Evolutionary conservation across 2,113 vertebrate species (phyloP), one percentile per base, ranked within the genome.

Genomic region (Marmota monax): DNA sequence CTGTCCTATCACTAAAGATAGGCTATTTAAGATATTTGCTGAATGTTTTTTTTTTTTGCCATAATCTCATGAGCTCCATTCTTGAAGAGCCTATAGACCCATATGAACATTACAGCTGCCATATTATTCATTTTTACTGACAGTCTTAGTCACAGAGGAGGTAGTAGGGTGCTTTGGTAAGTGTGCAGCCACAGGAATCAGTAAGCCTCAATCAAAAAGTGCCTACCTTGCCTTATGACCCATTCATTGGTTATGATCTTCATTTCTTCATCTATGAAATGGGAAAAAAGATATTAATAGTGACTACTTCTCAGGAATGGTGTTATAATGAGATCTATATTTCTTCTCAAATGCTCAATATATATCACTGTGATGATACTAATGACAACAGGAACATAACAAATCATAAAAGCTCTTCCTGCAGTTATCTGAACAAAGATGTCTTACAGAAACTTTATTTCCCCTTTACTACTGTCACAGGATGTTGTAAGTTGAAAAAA

Each of bases 191-290:
- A 37, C 27, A 74, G 37, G 27, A 87, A 80, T 51, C 7, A 18
- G 2, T 72, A 32, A 74, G 32, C 29, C 10, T n/a, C 27, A 79
- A 34, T n/a, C 48, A 29, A 45, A 84, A 87, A 56, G 27, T 25
- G 6, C 11, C 42, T 65, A 20, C 16, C 27, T 32, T 22, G 42
- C 7, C 83, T 83, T 90, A 16, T 84, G 34, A 74, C 32, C 48
- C 56, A 48, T 14, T 14, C 69, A 4, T 72, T 72, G 0, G 3
- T 77, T 80, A 48, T 34, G 25, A 51, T 42, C 16, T 70, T 51
- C 7, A 87, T 85, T 94, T 94, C 22, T 90, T 73, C 34, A 29
- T 69, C 42, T 56, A 58, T 17, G 53, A 42, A 88, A 73, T 83
- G 14, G 1, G 0, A 10, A 32, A 73, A 79, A 76, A 25, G 65